Evolutionary conservation across 2,113 vertebrate species (phyloP).

Genomic region (Ceratotherium simum): DNA sequence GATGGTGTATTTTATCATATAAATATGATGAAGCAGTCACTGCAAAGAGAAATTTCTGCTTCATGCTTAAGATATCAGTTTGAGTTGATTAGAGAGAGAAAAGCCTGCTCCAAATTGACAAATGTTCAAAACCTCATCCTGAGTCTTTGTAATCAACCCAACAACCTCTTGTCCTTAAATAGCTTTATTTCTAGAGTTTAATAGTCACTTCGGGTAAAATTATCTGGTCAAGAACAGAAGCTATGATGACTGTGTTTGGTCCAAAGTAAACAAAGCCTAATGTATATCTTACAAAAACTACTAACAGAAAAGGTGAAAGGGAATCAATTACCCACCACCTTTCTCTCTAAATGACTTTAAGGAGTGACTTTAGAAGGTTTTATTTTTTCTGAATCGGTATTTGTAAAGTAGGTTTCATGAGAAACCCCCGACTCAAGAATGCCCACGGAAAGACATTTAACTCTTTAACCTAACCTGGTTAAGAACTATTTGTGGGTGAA

Average conservation of each 20-base stretch:
- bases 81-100: constrained; percentile 33
- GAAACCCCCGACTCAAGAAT: background rate
- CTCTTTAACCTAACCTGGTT: background rate
- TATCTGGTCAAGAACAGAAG: background rate
- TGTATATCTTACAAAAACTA: background rate
- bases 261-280: background rate
- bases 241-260: background rate
- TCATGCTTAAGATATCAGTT: background rate
- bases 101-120: background rate
- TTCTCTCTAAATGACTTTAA: background rate
- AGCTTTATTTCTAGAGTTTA: background rate
- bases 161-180: background rate
- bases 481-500: background rate
- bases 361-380: background rate
- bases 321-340: background rate
- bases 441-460: background rate
- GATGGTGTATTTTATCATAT: background rate
- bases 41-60: background rate
- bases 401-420: background rate
- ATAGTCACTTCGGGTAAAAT: constrained; percentile 51
- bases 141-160: constrained; percentile 53
- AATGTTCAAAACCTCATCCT: constrained; percentile 20
- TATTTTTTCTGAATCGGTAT: background rate
- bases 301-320: background rate
- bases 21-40: background rate